These are phyloP conservation scores for Urocynchramus pylzowi DNA, from an alignment of 2,113 vertebrate genomes.

Conservation along the genomic window DNA sequence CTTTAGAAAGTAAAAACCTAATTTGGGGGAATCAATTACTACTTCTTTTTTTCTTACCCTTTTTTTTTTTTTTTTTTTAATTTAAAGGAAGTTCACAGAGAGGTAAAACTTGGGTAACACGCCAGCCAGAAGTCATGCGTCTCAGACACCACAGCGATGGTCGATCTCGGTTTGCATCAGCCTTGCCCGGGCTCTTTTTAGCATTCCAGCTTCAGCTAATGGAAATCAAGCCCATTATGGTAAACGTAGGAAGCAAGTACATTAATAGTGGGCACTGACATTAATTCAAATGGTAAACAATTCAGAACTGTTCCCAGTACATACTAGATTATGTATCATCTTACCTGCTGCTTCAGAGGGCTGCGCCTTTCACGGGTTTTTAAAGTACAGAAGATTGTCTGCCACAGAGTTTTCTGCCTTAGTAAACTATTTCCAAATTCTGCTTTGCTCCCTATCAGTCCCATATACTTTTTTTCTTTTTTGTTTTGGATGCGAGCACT, in stretches of 20 bases:
- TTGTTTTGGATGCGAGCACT: neutral
- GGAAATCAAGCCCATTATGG: conserved; percentile 64
- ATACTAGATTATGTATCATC: neutral
- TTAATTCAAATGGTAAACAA: conserved; percentile 64
- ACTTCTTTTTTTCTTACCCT: conserved; percentile 6
- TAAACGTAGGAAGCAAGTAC: conserved; percentile 52
- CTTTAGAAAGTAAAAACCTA: conserved; percentile 77
- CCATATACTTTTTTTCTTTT: neutral
- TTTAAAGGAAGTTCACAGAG: conserved; percentile 43
- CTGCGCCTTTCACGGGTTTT: neutral
- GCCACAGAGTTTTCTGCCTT: neutral
- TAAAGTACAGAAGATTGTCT: neutral
- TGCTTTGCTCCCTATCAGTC: neutral
- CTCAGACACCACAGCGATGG: conserved; percentile 5
- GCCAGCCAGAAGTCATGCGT: neutral
- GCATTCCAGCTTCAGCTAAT: conserved; percentile 50
- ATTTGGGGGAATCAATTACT: conserved; percentile 77
- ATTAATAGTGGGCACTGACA: conserved; percentile 60
- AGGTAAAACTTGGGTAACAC: conserved; percentile 63
- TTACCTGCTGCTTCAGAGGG: conserved; percentile 13
- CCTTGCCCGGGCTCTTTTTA: conserved; percentile 45
- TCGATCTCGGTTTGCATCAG: conserved; percentile 33
- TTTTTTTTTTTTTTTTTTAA: neutral
- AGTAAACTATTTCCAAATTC: neutral
- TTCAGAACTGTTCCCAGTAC: conserved; percentile 40